Conservation (phyloP, 2,113 vertebrate species). For the Antennarius striatus region DNA sequence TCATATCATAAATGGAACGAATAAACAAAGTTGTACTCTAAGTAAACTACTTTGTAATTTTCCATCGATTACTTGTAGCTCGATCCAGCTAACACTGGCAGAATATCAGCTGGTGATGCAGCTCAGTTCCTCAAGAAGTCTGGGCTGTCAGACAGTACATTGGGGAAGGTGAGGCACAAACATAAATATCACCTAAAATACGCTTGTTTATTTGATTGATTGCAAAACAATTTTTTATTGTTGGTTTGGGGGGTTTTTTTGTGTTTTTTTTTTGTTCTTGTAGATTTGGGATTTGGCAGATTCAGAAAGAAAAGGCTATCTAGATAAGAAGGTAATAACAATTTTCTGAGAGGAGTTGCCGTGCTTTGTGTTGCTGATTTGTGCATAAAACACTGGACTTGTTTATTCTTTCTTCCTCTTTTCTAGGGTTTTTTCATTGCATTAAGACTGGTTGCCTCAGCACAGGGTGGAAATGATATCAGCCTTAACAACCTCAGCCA, state of each 20-base stretch:
- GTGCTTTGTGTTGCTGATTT: conserved; percentile 8
- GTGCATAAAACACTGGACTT: neutral
- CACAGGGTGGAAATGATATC: conserved; percentile 92
- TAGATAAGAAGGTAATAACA: conserved; percentile 90
- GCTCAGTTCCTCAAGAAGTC: conserved; percentile 96
- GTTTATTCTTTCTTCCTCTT: conserved; percentile 23
- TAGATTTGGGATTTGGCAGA: conserved; percentile 99
- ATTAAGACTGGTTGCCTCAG: conserved; percentile 90
- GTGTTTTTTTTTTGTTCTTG: neutral
- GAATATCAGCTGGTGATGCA: conserved; percentile 89
- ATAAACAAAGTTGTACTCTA: neutral
- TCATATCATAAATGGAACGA: neutral
- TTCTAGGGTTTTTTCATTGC: conserved; percentile 91
- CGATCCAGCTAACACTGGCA: conserved; percentile 88
- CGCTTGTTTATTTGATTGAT: neutral
- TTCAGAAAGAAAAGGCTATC: conserved; percentile 91
- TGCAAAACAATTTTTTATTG: neutral
- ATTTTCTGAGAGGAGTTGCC: conserved; percentile 7
- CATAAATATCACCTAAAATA: neutral
- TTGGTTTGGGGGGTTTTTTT: neutral
- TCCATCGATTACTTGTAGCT: conserved; percentile 77
- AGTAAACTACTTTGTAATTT: neutral
- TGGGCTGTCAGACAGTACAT: conserved; percentile 86
- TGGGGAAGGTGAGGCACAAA: conserved; percentile 86
- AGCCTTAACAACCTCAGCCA: conserved; percentile 84